These are phyloP conservation scores for Erpobdella octoculata DNA, from an alignment of 2,888 invertebrate genomes.

Conservation along the genomic window DNA sequence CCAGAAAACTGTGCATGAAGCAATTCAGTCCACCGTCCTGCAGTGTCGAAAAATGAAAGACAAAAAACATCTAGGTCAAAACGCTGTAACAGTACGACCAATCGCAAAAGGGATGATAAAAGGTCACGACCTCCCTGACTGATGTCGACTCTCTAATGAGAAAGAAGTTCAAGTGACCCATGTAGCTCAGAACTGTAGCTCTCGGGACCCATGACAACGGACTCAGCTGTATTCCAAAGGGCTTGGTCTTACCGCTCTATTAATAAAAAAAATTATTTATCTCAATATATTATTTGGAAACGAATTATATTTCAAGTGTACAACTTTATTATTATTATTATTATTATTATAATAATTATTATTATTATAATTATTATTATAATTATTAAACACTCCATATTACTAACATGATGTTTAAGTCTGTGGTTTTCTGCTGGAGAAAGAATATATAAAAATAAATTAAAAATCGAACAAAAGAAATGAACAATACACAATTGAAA, in stretches of 20 bases:
- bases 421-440: constrained; percentile 13
- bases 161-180: constrained; percentile 75
- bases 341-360: neutral
- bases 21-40: constrained; percentile 82
- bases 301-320: neutral
- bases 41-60: neutral
- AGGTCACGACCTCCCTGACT: constrained; percentile 63
- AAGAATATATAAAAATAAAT: too few relatives aligned
- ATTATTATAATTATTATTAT: neutral
- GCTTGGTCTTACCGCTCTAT: constrained; percentile 19
- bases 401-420: constrained; percentile 21
- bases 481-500: too few relatives aligned
- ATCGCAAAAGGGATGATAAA: neutral
- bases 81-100: neutral
- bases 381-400: neutral
- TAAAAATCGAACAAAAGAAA: too few relatives aligned
- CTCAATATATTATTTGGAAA: neutral
- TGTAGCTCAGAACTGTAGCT: constrained; percentile 68
- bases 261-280: neutral
- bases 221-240: constrained; percentile 61
- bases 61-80: neutral
- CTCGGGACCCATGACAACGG: constrained; percentile 73
- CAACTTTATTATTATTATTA: neutral
- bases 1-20: constrained; percentile 85
- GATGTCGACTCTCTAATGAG: constrained; percentile 90